These are phyloP conservation scores for Scopus umbretta DNA, from an alignment of 2,113 vertebrate species.

Conservation along the genomic window DNA sequence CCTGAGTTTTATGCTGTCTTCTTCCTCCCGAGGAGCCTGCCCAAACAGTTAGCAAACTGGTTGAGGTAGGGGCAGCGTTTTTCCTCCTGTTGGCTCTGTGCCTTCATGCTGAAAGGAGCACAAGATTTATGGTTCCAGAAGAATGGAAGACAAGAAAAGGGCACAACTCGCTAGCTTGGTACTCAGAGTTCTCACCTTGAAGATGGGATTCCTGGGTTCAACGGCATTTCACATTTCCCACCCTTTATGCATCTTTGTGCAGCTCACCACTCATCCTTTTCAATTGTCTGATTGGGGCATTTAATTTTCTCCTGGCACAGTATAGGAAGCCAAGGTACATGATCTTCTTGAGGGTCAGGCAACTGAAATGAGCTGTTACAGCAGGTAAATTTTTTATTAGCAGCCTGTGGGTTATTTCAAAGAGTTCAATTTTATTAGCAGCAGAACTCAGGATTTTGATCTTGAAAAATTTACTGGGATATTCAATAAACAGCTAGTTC, in stretches of 20 bases:
- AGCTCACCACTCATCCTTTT: neutral
- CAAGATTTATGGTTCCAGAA: neutral
- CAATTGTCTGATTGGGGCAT: neutral
- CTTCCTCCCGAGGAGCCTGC: neutral
- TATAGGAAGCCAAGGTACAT: neutral
- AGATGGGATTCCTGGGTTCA: neutral
- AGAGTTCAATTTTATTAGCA: neutral
- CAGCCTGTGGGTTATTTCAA: neutral
- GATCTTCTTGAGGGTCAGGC: neutral
- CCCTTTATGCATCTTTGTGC: neutral
- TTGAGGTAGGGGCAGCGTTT: neutral
- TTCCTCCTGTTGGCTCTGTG: neutral
- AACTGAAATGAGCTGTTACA: neutral
- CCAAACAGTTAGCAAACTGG: neutral
- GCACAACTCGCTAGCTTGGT: neutral
- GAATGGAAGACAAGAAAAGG: slow-evolving; percentile 9
- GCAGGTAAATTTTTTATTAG: neutral
- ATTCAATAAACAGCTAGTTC: neutral
- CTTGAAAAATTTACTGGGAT: neutral
- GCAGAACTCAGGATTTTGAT: neutral
- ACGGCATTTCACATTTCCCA: neutral
- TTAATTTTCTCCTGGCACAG: neutral
- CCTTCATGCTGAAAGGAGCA: neutral
- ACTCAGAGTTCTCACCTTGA: neutral
- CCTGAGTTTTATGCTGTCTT: neutral